phyloP scores from a whole-genome alignment of 2,113 vertebrate species.

The Typhlomys cinereus region DNA sequence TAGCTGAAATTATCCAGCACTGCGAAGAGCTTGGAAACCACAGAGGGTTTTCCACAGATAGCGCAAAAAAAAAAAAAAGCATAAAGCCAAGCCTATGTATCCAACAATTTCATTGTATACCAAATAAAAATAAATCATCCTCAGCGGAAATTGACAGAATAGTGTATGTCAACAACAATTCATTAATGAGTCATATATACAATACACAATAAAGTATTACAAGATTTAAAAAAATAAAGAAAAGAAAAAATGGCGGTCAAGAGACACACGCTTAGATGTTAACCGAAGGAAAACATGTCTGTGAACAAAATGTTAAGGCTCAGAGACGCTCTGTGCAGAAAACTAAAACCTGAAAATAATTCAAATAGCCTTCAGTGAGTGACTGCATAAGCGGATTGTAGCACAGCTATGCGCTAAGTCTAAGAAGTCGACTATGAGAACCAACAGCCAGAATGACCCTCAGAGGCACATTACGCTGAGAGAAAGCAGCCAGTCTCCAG shows the following conservation, averaged over 20 bases:
- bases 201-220: background rate
- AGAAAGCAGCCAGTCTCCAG: background rate
- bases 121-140: constrained; percentile 3
- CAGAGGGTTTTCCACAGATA: background rate
- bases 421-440: background rate
- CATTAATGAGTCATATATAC: background rate
- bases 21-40: background rate
- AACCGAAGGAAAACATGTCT: too few relatives aligned
- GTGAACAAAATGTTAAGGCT: background rate
- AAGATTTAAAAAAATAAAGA: background rate
- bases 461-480: background rate
- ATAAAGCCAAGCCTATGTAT: background rate
- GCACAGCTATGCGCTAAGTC: background rate
- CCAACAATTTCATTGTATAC: background rate
- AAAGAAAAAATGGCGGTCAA: background rate
- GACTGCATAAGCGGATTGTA: background rate
- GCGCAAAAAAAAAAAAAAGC: background rate
- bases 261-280: background rate
- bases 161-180: background rate
- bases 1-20: background rate
- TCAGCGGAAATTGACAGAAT: background rate
- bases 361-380: background rate
- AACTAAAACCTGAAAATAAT: background rate
- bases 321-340: background rate
- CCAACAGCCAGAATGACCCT: background rate